Evolutionary conservation across 2,797 vertebrate genomes (phyloP), one percentile per base, ranked within the genome.

Genomic region (Aphelocoma californica): DNA sequence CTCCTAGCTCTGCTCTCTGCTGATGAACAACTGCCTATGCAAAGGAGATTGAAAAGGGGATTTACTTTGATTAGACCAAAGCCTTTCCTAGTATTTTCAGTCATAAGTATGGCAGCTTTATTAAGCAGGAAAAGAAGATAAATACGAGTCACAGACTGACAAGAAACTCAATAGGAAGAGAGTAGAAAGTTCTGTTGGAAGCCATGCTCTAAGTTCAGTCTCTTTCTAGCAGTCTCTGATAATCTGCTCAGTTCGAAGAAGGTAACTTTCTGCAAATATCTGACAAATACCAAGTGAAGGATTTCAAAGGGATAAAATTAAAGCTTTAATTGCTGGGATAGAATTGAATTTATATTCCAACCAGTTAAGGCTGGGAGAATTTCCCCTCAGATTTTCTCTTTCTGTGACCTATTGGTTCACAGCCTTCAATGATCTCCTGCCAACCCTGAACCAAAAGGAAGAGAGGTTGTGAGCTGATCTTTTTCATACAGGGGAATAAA

Each of bases 31-130:
- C 54, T 0, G 1, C 29, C 86, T 93, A 57, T 74, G 90, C 45
- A 83, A 95, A 93, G 57, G 54, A 88, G 86, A 92, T 78, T 86
- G 66, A 88, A 90, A 86, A 91, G 48, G 48, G 81, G 78, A 79
- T 92, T 96, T 94, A 56, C 66, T 89, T 93, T 90, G 81, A 75
- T 93, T 86, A 94, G 70, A 79, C 88, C 74, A 92, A 95, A 94
- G 70, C 81, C 47, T 86, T 70, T 84, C 66, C 51, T 47, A 48
- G 54, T 31, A 79, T 79, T 93, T 94, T 86, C 88, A 86, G 81
- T 84, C 50, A 18, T 66, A 90, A 90, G 54, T 60, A 74, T 47
- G 42, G 47, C 48, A 78, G 66, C 50, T 93, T 84, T 92, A 96
- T 94, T 79, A 86, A 86, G 42, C 47, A 88, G 56, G 69, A 69